Base-by-base conservation (phyloP, 1,140 invertebrate species). In the Drosophila neocordata region DNA sequence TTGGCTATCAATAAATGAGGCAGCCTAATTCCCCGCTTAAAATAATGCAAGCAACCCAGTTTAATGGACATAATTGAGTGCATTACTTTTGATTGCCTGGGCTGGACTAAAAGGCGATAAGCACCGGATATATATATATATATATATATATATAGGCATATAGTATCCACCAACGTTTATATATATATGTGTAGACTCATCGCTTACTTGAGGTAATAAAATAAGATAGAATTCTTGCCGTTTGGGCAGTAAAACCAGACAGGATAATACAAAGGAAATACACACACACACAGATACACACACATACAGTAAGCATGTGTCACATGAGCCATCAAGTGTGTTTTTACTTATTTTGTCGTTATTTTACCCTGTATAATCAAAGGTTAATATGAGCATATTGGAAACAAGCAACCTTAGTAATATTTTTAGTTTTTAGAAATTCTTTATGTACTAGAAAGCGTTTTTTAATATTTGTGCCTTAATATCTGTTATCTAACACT, bases 61-160 rank as follows among this genome's bases (percentile, higher is more conserved):
- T 81, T 77, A 77, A 72, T 71, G 77, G 57, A 18, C 67, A 74
- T 89, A 89, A 89, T 89, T 89, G 79, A 89, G 79, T 89, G 79
- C 84, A 84, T 84, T 84, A 84, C 77, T 80, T 68, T 67, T 82
- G 81, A 85, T 85, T 85, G 78, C 62, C 56, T 53, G 56, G 82
- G 35, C 67, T 18, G 65, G 67, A 79, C 67, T 60, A 62, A 65
- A 70, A 69, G 73, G 62, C 65, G 70, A 83, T 61, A 44, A 61
- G 65, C 37, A 60, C 48, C 37, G 59, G 34, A 9, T 48, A 15
- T 41, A 41, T 6, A 7, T 41, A 41, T 15, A 35, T 35, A 35
- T 35, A 35, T 1, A 4, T 11, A 12, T 35, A 38, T 7, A 38
- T 38, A 38, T n/a, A 38, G 8, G 13, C 37, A 38, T 38, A 38